phyloP scores from a whole-genome alignment of 2,888 invertebrate genomes.

The Panopea generosa region DNA sequence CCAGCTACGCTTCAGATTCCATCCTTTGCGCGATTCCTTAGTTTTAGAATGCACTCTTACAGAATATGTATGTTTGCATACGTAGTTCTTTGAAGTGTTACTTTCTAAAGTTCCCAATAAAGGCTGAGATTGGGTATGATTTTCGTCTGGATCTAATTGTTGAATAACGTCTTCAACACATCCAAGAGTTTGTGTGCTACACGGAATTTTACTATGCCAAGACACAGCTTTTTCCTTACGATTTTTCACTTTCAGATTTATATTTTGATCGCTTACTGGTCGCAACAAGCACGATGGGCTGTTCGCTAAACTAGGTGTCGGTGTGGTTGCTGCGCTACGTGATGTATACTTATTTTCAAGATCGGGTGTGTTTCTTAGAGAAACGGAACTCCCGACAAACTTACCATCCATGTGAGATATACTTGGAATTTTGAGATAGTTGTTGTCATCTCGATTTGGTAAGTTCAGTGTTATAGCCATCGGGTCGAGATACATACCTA shows the following conservation, averaged over 20 bases:
- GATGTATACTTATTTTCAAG: too few relatives aligned
- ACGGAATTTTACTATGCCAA: conserved; percentile 59
- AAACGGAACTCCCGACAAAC: conserved; percentile 6
- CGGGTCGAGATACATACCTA: conserved; percentile 56
- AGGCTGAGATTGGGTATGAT: conserved; percentile 68
- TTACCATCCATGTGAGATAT: conserved; percentile 48
- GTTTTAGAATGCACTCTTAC: conserved; percentile 41
- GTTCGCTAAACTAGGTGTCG: conserved; percentile 22
- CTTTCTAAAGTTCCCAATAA: conserved; percentile 63
- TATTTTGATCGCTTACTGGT: conserved; percentile 60
- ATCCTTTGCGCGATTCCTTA: conserved; percentile 43
- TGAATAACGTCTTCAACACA: conserved; percentile 49
- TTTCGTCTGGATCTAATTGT: conserved; percentile 27
- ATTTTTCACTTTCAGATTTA: conserved; percentile 37
- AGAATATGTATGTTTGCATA: conserved; percentile 60
- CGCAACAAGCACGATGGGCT: conserved; percentile 22
- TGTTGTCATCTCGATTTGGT: conserved; percentile 41
- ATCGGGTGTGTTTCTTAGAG: too few relatives aligned
- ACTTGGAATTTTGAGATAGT: conserved; percentile 49
- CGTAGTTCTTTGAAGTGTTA: conserved; percentile 38
- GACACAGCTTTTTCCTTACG: conserved; percentile 57
- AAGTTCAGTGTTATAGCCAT: conserved; percentile 47
- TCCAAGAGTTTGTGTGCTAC: conserved; percentile 55
- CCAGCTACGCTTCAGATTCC: conserved; percentile 64
- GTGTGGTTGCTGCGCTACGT: conserved; percentile 31